phyloP scores from a whole-genome alignment of 37 sponge, comb jelly and placozoan genomes.

The Hormiphora californensis region DNA sequence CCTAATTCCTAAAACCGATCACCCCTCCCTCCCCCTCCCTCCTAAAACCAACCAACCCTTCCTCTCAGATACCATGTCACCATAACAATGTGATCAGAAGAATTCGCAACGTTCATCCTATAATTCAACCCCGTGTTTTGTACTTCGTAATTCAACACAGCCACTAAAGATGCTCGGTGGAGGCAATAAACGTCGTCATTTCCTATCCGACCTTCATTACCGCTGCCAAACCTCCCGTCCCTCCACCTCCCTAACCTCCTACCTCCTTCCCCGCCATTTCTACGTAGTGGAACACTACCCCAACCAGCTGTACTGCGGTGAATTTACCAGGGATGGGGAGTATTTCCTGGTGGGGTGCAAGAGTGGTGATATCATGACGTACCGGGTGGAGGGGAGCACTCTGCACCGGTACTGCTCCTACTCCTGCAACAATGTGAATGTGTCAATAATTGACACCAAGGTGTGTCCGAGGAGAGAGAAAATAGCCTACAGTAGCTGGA shows the following conservation, averaged over 20 bases:
- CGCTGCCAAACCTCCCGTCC: not conserved
- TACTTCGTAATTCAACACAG: too few species aligned
- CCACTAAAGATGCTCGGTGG: too few species aligned
- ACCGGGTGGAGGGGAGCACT: not conserved
- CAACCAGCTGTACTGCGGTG: not conserved
- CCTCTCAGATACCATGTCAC: too few species aligned
- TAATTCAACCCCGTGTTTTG: too few species aligned
- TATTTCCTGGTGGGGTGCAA: slow-evolving; percentile 29
- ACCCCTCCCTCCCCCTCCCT: too few species aligned
- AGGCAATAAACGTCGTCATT: too few species aligned
- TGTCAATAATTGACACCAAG: slow-evolving; percentile 28
- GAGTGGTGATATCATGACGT: not conserved
- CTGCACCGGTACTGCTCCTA: not conserved
- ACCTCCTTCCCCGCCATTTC: slow-evolving; percentile 37
- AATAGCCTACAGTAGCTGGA: slow-evolving; percentile 50
- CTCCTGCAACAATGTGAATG: not conserved
- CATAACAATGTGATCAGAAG: too few species aligned
- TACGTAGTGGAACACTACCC: not conserved
- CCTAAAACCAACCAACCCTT: too few species aligned
- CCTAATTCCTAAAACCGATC: too few species aligned
- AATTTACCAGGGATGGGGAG: slow-evolving; percentile 13
- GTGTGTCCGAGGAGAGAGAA: not conserved
- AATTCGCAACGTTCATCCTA: too few species aligned
- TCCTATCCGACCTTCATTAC: too few species aligned
- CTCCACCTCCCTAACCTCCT: not conserved